Conservation (phyloP, 2,113 vertebrate species). For the Lipophrys pholis region DNA sequence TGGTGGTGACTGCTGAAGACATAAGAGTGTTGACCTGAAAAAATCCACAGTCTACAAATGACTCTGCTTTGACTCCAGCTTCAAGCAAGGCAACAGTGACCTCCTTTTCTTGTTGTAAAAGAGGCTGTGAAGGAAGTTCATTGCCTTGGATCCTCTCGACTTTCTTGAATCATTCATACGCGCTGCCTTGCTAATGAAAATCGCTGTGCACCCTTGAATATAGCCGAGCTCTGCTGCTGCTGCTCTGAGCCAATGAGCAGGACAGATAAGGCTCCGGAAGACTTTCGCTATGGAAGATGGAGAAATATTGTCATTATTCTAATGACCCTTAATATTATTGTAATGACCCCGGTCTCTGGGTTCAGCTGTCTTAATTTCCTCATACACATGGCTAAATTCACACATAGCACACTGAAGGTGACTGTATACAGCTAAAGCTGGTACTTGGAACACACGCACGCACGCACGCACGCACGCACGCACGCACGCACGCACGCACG, state of each 20-base stretch:
- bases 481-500: too few relatives aligned
- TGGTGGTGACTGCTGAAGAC: background rate
- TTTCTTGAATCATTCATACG: conserved; percentile 71
- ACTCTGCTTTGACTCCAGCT: conserved; percentile 9
- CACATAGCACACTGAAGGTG: too few relatives aligned
- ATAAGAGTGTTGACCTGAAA: conserved; percentile 35
- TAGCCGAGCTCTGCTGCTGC: conserved; percentile 23
- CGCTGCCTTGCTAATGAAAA: conserved; percentile 58
- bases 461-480: background rate
- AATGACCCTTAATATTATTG: conserved; percentile 49
- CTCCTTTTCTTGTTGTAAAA: conserved; percentile 59
- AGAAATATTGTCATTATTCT: conserved; percentile 50
- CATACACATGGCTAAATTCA: background rate
- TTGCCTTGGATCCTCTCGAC: conserved; percentile 44
- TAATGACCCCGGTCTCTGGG: conserved; percentile 20
- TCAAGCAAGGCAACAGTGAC: conserved; percentile 50
- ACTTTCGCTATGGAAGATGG: conserved; percentile 43
- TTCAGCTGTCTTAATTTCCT: conserved; percentile 22
- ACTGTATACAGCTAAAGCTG: too few relatives aligned
- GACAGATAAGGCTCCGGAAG: conserved; percentile 34
- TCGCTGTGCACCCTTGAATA: conserved; percentile 30
- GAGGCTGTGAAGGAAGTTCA: conserved; percentile 30
- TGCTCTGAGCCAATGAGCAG: conserved; percentile 39
- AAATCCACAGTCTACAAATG: conserved; percentile 14
- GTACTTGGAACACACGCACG: background rate